phyloP scores from a whole-genome alignment of 2,113 vertebrate species.

The Pelvicachromis taeniatus region DNA sequence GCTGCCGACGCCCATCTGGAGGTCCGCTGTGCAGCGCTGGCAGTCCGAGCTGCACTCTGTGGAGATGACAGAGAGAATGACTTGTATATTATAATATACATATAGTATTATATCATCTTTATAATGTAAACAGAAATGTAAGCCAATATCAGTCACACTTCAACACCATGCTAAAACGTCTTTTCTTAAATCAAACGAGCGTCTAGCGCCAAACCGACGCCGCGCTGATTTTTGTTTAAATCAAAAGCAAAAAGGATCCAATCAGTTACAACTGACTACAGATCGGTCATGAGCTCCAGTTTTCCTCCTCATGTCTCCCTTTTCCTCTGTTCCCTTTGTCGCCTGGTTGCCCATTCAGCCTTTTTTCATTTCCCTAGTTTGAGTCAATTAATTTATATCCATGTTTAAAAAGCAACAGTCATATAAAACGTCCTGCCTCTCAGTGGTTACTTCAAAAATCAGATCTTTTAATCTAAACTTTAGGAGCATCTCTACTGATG shows the following conservation, averaged over 20 bases:
- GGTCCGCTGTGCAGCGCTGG: conserved; percentile 79
- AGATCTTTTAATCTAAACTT: not conserved
- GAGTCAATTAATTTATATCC: not conserved
- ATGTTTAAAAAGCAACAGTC: not conserved
- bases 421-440: not conserved
- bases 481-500: fast-evolving
- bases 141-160: fast-evolving
- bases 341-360: fast-evolving
- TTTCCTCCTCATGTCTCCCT: not conserved
- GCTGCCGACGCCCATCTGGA: conserved; percentile 68
- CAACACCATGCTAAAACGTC: not conserved
- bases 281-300: not conserved
- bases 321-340: not conserved
- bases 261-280: not conserved
- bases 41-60: conserved; percentile 85
- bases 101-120: not conserved
- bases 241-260: not conserved
- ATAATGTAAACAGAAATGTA: not conserved
- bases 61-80: not conserved
- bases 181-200: not conserved
- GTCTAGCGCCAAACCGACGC: not conserved
- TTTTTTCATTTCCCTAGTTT: not conserved
- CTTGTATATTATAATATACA: no score
- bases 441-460: not conserved
- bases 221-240: not conserved